Percentiles rank a stretch among this genome's conserved stretches.
Evolutionary conservation across 2,113 vertebrate species (phyloP).

Genomic region (Opisthocomus hoazin): DNA sequence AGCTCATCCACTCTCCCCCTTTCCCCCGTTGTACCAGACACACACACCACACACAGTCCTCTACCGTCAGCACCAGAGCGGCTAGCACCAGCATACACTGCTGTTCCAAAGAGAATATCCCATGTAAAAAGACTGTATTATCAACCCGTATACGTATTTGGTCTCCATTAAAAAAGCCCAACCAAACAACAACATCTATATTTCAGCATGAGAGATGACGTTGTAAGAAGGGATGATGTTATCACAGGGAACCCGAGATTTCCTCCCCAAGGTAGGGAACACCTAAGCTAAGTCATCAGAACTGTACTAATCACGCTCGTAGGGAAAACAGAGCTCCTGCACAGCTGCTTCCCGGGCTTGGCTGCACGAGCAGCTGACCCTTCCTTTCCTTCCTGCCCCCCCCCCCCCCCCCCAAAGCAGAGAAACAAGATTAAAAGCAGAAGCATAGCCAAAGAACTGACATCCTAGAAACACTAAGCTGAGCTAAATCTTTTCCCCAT

Average conservation of each 20-base stretch:
- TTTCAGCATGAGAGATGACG: background rate
- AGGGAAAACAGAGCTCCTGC: background rate
- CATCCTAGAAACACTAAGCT: conserved; percentile 42
- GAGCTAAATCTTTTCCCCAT: conserved; percentile 45
- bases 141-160: background rate
- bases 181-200: background rate
- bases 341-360: background rate
- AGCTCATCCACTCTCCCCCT: background rate
- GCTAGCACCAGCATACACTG: background rate
- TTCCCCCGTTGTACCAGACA: background rate
- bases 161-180: background rate
- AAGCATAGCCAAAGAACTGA: conserved; percentile 57
- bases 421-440: conserved; percentile 64
- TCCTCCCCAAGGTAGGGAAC: background rate
- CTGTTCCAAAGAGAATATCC: conserved; percentile 5
- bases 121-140: background rate
- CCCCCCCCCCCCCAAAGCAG: conserved; percentile 13
- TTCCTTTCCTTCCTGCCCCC: conserved; percentile 36
- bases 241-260: background rate
- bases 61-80: background rate
- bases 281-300: background rate
- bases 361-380: background rate
- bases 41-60: background rate
- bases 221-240: background rate
- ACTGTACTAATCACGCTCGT: background rate